Base-by-base conservation (phyloP, 2,797 vertebrate species). In the Poecilia picta region DNA sequence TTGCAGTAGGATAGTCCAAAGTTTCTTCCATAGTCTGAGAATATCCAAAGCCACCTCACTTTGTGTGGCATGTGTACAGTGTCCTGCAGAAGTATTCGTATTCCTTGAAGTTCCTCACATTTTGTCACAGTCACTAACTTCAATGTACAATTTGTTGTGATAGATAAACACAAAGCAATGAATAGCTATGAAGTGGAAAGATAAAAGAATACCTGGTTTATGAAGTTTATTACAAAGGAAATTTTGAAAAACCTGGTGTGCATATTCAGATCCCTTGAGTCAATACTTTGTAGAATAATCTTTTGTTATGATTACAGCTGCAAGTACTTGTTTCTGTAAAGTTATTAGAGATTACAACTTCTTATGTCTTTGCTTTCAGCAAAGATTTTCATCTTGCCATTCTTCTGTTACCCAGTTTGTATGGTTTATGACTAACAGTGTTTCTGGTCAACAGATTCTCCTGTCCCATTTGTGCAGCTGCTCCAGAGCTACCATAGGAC, bases 1-100 rank as follows among this genome's bases (percentile, higher is more conserved):
- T 81, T 79, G 82, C 73, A 87, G 25, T 41, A 72, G 18, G 62
- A 75, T 5, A 72, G 47, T 45, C 62, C 16, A 2, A 77, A 41
- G 51, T 79, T 64, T 53, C n/a, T 33, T 81, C 8, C 41, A 36
- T 39, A 11, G 73, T 78, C 53, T 75, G 71, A 81, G 41, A 57
- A 28, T 73, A 47, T 72, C 47, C 15, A 57, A 78, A 79, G 71
- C 31, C 5, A 64, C 41, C 76, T 47, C 39, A 71, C 74, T 82
- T 77, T 74, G 20, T 68, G 36, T 23, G 20, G 36, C 18, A 10
- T 64, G 2, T 64, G 16, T 64, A 36, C 7, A 36, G 16, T 18
- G 33, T 31, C 16, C 18, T 36, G 31, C 33, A 64, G 20, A 68
- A 41, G 62, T 66, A 66, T 39, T 39, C 33, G 20, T 39, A 4